Base-by-base conservation (phyloP, 2,797 vertebrate species). In the Natrix natrix region DNA sequence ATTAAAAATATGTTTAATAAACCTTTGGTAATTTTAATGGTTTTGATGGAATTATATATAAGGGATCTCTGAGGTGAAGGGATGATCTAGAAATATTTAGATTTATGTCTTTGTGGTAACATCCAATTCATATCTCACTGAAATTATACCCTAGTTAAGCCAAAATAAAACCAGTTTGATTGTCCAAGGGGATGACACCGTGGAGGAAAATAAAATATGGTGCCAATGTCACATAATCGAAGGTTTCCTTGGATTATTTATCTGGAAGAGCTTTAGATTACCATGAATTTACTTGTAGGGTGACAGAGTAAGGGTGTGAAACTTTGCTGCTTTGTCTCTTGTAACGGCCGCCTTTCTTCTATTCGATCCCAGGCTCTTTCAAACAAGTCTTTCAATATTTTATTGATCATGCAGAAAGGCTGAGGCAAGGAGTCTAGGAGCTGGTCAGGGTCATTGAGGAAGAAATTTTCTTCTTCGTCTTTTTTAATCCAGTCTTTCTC, bases 331-430 rank as follows among this genome's bases (percentile, higher is more conserved):
- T 97, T 94, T 0, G 55, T 92, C 86, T 96, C 95, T 69, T 0
- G 94, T 48, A 92, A 14, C 1, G 61, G 78, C 17, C 97, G 95
- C 91, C 95, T 97, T 61, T 96, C 87, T 90, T 96, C 96, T 37
- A 98, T 97, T 5, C 95, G 56, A 86, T 98, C 97, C 98, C 98
- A 98, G 0, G 97, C 95, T 12, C 57, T 93, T 32, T 98, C 97
- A 74, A 98, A 95, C 86, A 98, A 87, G 24, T 94, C 83, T 91
- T 95, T 95, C 95, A 98, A 94, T 91, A 98, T 92, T 93, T 98
- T 98, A 95, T 93, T 96, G 93, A 98, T 95, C 97, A 98, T 98
- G 78, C 97, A 97, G 66, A 97, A 95, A 1, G 98, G 98, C 96
- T 98, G 97, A 17, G 98, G 98, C 94, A 98, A 95, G 1, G 3